Conservation (phyloP, 2,113 vertebrate genomes). For the Cnemophilus loriae region DNA sequence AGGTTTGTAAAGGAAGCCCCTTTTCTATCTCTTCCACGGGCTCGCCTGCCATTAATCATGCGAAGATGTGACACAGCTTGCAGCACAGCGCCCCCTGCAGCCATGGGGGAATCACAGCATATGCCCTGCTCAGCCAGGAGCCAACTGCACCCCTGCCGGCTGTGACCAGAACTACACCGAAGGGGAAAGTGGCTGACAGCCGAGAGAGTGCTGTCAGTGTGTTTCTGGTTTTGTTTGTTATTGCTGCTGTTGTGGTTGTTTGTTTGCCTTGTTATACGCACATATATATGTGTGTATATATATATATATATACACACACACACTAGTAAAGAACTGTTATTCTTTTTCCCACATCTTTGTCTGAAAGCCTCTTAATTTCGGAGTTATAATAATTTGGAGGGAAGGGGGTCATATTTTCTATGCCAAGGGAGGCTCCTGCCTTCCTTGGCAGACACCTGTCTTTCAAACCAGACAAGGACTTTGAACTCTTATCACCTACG, state of each 20-base stretch:
- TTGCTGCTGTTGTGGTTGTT: too few relatives aligned
- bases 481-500: not conserved
- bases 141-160: not conserved
- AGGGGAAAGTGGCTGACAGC: too few relatives aligned
- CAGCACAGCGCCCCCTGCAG: not conserved
- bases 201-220: too few relatives aligned
- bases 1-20: too few relatives aligned
- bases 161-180: not conserved
- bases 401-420: not conserved
- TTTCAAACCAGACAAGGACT: not conserved
- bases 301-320: not conserved
- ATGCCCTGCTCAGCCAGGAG: not conserved
- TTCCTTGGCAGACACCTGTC: not conserved
- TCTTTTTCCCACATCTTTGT: not conserved
- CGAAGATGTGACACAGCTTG: too few relatives aligned
- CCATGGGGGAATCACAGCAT: not conserved
- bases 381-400: not conserved
- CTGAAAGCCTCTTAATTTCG: not conserved
- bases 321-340: not conserved
- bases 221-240: too few relatives aligned
- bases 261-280: too few relatives aligned
- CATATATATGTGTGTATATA: too few relatives aligned
- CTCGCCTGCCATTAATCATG: too few relatives aligned
- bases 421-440: not conserved
- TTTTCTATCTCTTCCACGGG: too few relatives aligned